Percentiles rank a stretch among this genome's conserved stretches.
These are phyloP conservation scores for Crax fasciolata DNA, from an alignment of 2,797 vertebrate species.

Conservation along the genomic window DNA sequence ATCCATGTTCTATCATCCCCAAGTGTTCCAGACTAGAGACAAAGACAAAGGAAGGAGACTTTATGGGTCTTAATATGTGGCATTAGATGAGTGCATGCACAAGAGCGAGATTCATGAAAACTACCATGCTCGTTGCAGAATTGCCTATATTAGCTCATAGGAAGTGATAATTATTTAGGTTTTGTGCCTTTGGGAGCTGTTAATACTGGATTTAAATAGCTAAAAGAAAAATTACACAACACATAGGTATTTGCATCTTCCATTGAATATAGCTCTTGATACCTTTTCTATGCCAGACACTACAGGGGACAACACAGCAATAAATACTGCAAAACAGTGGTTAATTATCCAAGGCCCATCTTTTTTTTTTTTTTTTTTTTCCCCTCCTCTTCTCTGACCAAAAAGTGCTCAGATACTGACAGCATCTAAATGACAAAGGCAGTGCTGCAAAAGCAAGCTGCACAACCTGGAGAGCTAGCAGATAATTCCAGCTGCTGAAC, in stretches of 20 bases:
- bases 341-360: neutral
- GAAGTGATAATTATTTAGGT: neutral
- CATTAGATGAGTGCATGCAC: neutral
- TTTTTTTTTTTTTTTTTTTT: neutral
- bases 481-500: neutral
- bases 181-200: neutral
- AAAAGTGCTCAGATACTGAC: neutral
- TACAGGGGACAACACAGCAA: neutral
- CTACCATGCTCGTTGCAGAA: neutral
- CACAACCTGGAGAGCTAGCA: neutral
- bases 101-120: neutral
- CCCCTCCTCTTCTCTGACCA: neutral
- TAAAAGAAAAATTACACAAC: neutral
- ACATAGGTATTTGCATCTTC: constrained; percentile 10
- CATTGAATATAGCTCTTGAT: neutral
- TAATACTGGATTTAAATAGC: neutral
- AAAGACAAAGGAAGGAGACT: neutral
- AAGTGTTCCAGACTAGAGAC: neutral
- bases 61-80: too few relatives aligned
- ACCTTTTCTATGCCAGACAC: neutral
- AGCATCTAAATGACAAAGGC: neutral
- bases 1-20: neutral
- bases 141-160: neutral
- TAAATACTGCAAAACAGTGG: neutral
- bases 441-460: neutral